Evolutionary conservation across 1,140 invertebrate genomes (phyloP).

Genomic region (Leptinotarsa defecta): DNA sequence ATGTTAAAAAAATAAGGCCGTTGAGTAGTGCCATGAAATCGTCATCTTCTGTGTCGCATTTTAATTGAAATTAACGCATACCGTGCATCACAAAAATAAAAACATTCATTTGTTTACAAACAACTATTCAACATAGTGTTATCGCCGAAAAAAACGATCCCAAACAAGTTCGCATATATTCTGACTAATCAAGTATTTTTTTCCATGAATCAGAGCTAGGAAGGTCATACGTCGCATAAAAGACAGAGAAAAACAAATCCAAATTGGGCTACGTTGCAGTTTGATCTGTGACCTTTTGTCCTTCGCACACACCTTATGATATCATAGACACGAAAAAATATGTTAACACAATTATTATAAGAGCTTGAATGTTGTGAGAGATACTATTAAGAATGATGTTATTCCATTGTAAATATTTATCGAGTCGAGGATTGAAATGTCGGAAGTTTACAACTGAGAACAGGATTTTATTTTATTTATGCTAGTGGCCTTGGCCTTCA

Average conservation of each 20-base stretch:
- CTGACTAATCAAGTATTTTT: background rate
- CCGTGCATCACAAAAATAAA: too few relatives aligned
- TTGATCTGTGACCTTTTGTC: background rate
- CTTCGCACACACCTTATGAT: background rate
- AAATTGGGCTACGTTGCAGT: background rate
- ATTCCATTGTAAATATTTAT: too few relatives aligned
- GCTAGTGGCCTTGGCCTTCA: too few relatives aligned
- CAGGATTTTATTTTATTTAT: too few relatives aligned
- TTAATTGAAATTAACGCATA: too few relatives aligned
- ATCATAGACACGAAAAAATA: background rate
- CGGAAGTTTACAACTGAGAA: too few relatives aligned
- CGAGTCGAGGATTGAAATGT: too few relatives aligned
- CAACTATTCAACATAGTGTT: background rate
- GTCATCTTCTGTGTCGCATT: too few relatives aligned
- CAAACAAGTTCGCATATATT: background rate
- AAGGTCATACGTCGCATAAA: background rate
- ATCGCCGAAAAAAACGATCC: background rate
- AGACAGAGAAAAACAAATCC: conserved; percentile 1
- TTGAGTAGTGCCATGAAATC: too few relatives aligned
- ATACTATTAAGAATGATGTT: too few relatives aligned
- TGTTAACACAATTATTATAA: background rate
- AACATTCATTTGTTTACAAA: background rate
- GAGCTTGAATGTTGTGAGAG: too few relatives aligned
- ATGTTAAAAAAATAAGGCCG: too few relatives aligned
- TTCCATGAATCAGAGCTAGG: background rate